These are phyloP conservation scores for Alitta virens DNA, from an alignment of 2,888 invertebrate genomes.

Conservation along the genomic window DNA sequence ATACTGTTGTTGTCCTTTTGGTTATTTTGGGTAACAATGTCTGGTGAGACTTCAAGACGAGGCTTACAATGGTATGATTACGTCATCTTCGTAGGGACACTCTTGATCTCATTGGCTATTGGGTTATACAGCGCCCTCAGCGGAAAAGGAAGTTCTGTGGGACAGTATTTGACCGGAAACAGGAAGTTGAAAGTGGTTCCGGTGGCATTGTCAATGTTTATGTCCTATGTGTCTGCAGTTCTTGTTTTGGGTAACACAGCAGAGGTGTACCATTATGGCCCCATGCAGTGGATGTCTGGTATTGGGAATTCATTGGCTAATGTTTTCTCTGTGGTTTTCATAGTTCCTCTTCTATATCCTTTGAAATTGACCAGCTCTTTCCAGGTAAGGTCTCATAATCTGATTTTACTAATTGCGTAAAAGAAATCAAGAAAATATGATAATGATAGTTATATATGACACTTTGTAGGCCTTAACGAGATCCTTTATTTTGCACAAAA, in stretches of 20 bases:
- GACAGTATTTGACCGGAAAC: slow-evolving; percentile 22
- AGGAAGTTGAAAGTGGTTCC: slow-evolving; percentile 14
- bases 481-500: no score
- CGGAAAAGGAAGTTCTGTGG: slow-evolving; percentile 14
- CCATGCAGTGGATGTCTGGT: slow-evolving; percentile 11
- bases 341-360: slow-evolving; percentile 11
- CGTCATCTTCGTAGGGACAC: slow-evolving; percentile 13
- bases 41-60: neutral
- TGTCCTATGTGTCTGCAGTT: slow-evolving; percentile 24
- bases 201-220: slow-evolving; percentile 23
- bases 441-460: no score
- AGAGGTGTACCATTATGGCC: slow-evolving; percentile 20
- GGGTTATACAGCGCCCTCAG: slow-evolving; percentile 16
- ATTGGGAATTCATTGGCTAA: slow-evolving; percentile 13
- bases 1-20: no score
- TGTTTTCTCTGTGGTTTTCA: neutral
- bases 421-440: no score
- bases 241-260: slow-evolving; percentile 22
- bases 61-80: slow-evolving; percentile 22
- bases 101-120: slow-evolving; percentile 17
- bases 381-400: no score
- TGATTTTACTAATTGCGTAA: no score
- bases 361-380: slow-evolving; percentile 11
- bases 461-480: no score
- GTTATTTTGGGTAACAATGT: no score